Evolutionary conservation across 2,888 invertebrate species (phyloP), one percentile per base, ranked within the genome.

Genomic region (Gandaritis pyraliata): DNA sequence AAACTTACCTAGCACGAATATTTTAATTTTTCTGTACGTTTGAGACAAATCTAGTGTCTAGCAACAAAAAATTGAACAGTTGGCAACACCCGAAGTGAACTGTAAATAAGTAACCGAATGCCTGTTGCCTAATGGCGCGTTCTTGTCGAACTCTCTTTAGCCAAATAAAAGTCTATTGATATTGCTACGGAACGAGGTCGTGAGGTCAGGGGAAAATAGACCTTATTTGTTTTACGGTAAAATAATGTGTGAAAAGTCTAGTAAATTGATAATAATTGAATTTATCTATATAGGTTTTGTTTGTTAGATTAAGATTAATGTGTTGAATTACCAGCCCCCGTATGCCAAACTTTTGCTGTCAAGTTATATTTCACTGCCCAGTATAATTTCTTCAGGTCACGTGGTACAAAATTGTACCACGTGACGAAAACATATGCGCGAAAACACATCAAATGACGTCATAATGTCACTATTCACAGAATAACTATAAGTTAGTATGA

Each of bases 121-220:
- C 80, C 83, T 79, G 81, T 81, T 83, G 82, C 76, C 77, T 85
- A 85, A 86, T 84, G 86, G 82, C 67, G 77, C 81, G 78, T 76
- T 76, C 73, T 71, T 72, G 76, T 76, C 76, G 73, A 80, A 82
- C 76, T 77, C 72, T 73, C 76, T 75, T 79, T 77, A 60, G 52
- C 52, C 59, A 64, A 64, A 64, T 64, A 59, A 64, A 64, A 64
- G 45, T 64, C 55, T 64, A 64, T 64, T 64, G 64, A 59, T 64
- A 64, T 64, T 64, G 56, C 63, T 51, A 48, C 51, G 62, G 58
- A 46, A 47, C 18, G 63, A 16, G 36, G 41, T 36, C 12, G 33
- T 15, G 39, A 18, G 48, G 52, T 53, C 56, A 56, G 11, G 41
- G 52, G 58, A 64, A 57, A 59, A 53, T 59, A 43, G 30, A 51